Evolutionary conservation across 2,113 vertebrate genomes (phyloP).

Genomic region (Chaetops frenatus): DNA sequence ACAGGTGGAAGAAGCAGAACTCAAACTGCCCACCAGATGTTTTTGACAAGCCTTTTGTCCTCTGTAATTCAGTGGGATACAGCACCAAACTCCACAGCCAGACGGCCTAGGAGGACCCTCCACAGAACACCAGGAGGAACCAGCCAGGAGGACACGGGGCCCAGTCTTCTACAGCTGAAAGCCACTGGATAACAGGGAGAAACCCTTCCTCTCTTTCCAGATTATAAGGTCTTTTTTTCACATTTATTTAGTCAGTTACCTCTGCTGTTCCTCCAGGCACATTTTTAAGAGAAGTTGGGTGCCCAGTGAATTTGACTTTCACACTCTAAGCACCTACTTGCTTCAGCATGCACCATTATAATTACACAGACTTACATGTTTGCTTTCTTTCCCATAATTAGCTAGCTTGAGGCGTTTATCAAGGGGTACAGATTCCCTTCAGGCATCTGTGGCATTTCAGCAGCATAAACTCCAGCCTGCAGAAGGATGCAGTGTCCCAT

Average conservation of each 20-base stretch:
- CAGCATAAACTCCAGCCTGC: not conserved
- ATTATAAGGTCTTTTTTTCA: not conserved
- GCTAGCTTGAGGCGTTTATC: not conserved
- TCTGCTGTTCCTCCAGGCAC: not conserved
- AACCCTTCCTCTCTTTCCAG: not conserved
- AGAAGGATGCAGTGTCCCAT: not conserved
- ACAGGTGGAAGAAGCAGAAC: not conserved
- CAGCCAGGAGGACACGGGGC: not conserved
- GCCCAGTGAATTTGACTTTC: not conserved
- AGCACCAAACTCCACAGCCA: not conserved
- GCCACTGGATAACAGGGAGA: not conserved
- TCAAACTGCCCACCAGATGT: not conserved
- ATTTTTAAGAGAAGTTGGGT: not conserved
- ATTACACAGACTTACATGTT: not conserved
- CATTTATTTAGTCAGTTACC: not conserved
- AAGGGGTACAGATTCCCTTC: not conserved
- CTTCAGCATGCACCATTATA: not conserved
- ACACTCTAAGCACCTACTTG: not conserved
- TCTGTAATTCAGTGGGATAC: not conserved
- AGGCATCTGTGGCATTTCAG: not conserved
- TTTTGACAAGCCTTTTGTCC: not conserved
- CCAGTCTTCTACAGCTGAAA: not conserved
- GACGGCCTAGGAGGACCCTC: not conserved
- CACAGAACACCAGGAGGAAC: not conserved
- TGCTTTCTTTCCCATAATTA: not conserved